Conservation (phyloP, 2,113 vertebrate genomes). For the Prochilodus magdalenae region DNA sequence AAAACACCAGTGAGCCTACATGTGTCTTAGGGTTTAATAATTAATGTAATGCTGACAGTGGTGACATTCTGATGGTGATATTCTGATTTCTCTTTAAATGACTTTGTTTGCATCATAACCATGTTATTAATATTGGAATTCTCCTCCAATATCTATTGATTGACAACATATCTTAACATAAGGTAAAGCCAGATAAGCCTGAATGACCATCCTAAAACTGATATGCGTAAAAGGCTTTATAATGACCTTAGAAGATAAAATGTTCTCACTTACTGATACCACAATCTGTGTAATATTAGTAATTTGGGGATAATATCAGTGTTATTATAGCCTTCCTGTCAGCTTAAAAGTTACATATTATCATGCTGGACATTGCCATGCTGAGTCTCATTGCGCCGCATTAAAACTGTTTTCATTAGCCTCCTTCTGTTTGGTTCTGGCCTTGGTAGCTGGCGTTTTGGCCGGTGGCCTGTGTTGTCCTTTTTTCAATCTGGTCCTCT, state of each 20-base stretch:
- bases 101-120: too few relatives aligned
- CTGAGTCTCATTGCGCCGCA: not conserved
- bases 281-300: not conserved
- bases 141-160: too few relatives aligned
- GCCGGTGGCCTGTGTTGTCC: conserved; percentile 54
- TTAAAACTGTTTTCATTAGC: conserved; percentile 25
- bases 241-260: not conserved
- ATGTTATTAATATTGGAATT: too few relatives aligned
- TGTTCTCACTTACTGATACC: not conserved
- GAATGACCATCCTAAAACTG: too few relatives aligned
- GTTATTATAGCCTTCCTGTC: not conserved
- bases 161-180: too few relatives aligned
- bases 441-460: conserved; percentile 53
- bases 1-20: too few relatives aligned
- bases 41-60: too few relatives aligned
- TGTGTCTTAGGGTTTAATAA: too few relatives aligned
- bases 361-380: not conserved
- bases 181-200: too few relatives aligned
- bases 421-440: conserved; percentile 36
- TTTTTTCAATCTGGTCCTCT: conserved; percentile 58
- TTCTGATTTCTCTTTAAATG: too few relatives aligned
- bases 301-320: not conserved
- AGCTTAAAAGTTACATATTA: not conserved
- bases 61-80: too few relatives aligned
- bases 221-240: too few relatives aligned